Conservation (phyloP, 1,140 invertebrate species). For the Elymnias hypermnestra region DNA sequence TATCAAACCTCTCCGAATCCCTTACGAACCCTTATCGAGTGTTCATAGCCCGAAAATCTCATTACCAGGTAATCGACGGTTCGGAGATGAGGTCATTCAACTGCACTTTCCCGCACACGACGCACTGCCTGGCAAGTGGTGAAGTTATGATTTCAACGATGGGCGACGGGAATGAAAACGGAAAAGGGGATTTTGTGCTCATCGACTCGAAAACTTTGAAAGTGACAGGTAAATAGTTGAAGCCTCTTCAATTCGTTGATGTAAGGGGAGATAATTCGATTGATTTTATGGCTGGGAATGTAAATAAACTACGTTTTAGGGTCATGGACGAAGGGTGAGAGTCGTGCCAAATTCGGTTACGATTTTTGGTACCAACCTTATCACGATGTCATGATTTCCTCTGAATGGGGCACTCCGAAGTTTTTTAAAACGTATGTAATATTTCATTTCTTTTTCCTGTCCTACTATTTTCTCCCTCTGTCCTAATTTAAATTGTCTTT, state of each 20-base stretch:
- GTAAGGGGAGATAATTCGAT: conserved; percentile 12
- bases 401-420: conserved; percentile 94
- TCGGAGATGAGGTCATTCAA: conserved; percentile 85
- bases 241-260: conserved; percentile 9
- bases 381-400: conserved; percentile 91
- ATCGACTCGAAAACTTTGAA: conserved; percentile 89
- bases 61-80: conserved; percentile 81
- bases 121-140: conserved; percentile 93
- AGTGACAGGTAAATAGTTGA: conserved; percentile 77
- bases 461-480: not conserved
- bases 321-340: conserved; percentile 80
- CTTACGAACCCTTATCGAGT: conserved; percentile 13
- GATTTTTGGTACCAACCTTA: conserved; percentile 98
- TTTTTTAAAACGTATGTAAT: conserved; percentile 81
- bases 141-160: conserved; percentile 97
- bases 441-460: not conserved
- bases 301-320: conserved; percentile 51
- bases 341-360: conserved; percentile 83
- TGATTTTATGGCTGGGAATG: conserved; percentile 1
- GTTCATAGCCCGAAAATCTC: conserved; percentile 43
- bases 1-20: conserved; percentile 1
- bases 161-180: conserved; percentile 89
- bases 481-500: no score
- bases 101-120: conserved; percentile 91
- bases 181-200: conserved; percentile 92